These are phyloP conservation scores for Ammodytes marinus DNA, from an alignment of 2,113 vertebrate genomes.

Conservation along the genomic window DNA sequence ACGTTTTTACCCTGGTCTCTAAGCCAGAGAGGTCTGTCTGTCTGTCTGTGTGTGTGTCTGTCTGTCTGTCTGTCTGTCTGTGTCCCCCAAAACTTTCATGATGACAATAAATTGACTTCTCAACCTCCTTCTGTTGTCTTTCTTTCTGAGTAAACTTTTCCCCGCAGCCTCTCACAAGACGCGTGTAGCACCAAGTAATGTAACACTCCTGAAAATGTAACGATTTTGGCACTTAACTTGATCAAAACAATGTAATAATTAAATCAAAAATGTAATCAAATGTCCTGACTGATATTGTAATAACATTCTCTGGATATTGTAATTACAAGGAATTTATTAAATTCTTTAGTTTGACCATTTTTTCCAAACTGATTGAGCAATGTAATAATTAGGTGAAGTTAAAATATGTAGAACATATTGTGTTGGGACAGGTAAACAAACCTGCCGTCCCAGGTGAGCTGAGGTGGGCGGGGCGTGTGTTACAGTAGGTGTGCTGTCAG, in stretches of 20 bases:
- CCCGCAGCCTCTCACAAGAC: too few relatives aligned
- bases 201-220: too few relatives aligned
- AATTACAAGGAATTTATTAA: too few relatives aligned
- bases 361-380: too few relatives aligned
- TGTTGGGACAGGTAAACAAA: constrained; percentile 23
- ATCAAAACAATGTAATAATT: too few relatives aligned
- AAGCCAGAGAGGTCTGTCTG: constrained; percentile 24
- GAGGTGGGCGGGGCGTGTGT: constrained; percentile 53
- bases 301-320: too few relatives aligned
- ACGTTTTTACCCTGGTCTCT: constrained; percentile 35
- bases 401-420: neutral
- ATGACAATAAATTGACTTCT: constrained; percentile 81
- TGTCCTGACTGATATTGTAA: too few relatives aligned
- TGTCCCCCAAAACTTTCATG: constrained; percentile 65
- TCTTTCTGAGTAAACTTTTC: constrained; percentile 30
- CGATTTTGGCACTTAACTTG: too few relatives aligned
- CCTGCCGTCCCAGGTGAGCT: constrained; percentile 60
- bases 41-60: constrained; percentile 13
- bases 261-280: too few relatives aligned
- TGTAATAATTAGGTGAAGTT: neutral
- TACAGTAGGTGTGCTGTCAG: constrained; percentile 18
- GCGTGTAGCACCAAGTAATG: too few relatives aligned
- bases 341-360: too few relatives aligned
- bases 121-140: constrained; percentile 52
- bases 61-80: constrained; percentile 22